Percentiles rank a stretch among this genome's conserved stretches.
Conservation (phyloP, 2,888 invertebrate genomes). For the Leptarthrus brevirostris region DNA sequence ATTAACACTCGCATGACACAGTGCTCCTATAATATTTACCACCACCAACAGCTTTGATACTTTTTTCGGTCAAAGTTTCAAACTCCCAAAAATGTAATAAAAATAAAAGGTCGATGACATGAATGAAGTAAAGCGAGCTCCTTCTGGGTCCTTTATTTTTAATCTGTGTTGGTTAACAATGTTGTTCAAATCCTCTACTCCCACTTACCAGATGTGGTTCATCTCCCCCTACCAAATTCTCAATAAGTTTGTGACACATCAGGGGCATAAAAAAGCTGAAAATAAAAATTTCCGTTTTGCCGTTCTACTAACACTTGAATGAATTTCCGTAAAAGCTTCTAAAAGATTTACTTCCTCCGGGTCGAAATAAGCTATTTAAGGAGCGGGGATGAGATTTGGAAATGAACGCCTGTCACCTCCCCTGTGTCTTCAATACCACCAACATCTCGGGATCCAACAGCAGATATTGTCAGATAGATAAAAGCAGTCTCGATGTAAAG, state of each 20-base stretch:
- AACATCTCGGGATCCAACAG: constrained; percentile 10
- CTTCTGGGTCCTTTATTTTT: background rate
- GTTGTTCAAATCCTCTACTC: constrained; percentile 18
- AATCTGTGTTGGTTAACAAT: constrained; percentile 10
- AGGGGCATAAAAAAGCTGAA: constrained; percentile 13
- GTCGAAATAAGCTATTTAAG: constrained; percentile 8
- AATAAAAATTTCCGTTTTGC: constrained; percentile 45
- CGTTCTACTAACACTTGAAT: constrained; percentile 40
- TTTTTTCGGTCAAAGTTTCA: too few relatives aligned
- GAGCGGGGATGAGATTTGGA: background rate
- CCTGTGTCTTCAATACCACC: background rate
- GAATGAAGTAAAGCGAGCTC: constrained; percentile 17
- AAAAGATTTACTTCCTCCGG: constrained; percentile 37
- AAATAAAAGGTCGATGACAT: constrained; percentile 16
- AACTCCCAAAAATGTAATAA: background rate
- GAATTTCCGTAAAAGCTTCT: constrained; percentile 44
- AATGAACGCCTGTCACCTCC: constrained; percentile 21
- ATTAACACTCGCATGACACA: too few relatives aligned
- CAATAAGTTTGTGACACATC: background rate
- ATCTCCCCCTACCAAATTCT: background rate
- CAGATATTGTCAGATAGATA: constrained; percentile 22
- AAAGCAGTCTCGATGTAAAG: constrained; percentile 21
- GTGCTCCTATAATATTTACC: too few relatives aligned
- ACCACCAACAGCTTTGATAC: too few relatives aligned
- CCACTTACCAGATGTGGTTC: background rate